Evolutionary conservation across 2,888 invertebrate genomes (phyloP).

Genomic region (Cheilosia pagana): DNA sequence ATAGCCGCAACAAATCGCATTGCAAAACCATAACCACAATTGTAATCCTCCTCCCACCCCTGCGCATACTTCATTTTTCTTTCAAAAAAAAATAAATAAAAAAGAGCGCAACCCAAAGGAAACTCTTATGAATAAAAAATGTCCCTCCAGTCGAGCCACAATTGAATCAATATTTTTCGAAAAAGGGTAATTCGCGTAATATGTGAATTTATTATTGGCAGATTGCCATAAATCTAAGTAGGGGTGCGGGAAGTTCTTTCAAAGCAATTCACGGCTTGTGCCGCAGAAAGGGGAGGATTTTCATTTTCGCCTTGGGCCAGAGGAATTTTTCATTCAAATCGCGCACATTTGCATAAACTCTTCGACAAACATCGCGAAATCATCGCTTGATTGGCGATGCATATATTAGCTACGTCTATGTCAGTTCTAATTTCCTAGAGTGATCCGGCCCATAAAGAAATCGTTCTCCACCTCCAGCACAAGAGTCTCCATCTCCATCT

Average conservation of each 20-base stretch:
- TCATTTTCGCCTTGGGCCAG: constrained; percentile 24
- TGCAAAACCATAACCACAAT: constrained; percentile 62
- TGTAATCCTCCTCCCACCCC: constrained; percentile 38
- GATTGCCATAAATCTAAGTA: constrained; percentile 70
- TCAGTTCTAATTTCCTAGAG: constrained; percentile 72
- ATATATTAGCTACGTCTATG: constrained; percentile 27
- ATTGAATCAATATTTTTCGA: constrained; percentile 72
- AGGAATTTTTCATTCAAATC: constrained; percentile 26
- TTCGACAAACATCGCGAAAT: constrained; percentile 66
- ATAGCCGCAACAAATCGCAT: constrained; percentile 69
- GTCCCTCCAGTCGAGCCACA: constrained; percentile 62
- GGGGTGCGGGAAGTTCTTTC: constrained; percentile 16
- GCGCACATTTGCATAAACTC: constrained; percentile 66
- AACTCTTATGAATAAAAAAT: constrained; percentile 73
- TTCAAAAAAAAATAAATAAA: constrained; percentile 65
- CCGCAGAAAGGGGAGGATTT: constrained; percentile 38
- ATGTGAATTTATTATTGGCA: constrained; percentile 75
- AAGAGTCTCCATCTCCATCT: constrained; percentile 1
- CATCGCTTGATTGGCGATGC: constrained; percentile 58
- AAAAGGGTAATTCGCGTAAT: constrained; percentile 75
- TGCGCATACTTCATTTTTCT: constrained; percentile 29
- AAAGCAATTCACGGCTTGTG: not conserved
- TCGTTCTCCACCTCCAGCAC: constrained; percentile 29
- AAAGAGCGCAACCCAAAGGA: constrained; percentile 17
- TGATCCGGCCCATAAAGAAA: constrained; percentile 70